Evolutionary conservation across 1,140 invertebrate species (phyloP).

Genomic region (Bombus superbus): DNA sequence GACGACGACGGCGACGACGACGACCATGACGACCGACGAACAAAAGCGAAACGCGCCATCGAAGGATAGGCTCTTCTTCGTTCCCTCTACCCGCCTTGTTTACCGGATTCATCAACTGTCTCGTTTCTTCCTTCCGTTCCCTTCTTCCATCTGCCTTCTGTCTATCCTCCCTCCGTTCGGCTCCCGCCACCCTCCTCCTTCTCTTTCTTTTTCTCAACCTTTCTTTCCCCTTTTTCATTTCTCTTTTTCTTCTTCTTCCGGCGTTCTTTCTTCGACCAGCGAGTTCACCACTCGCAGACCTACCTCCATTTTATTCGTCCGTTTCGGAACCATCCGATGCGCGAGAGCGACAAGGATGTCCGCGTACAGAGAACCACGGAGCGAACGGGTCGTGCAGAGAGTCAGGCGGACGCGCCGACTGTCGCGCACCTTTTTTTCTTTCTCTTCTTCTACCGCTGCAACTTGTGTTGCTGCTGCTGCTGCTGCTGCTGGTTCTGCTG

Average conservation of each 20-base stretch:
- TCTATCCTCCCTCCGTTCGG: neutral
- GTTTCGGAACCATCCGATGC: conserved; percentile 64
- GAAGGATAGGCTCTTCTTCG: neutral
- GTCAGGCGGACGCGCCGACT: conserved; percentile 65
- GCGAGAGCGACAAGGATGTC: conserved; percentile 50
- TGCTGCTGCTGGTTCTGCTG: conserved; percentile 46
- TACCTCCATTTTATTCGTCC: conserved; percentile 54
- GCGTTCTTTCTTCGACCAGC: conserved; percentile 53
- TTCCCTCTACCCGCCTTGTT: neutral
- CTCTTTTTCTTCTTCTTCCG: conserved; percentile 47
- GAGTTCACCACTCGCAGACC: conserved; percentile 31
- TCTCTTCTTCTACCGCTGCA: conserved; percentile 59
- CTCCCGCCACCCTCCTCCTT: neutral
- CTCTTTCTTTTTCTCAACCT: neutral
- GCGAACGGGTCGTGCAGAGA: conserved; percentile 51
- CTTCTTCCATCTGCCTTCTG: conserved; percentile 10
- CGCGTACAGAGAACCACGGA: conserved; percentile 37
- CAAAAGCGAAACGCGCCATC: neutral
- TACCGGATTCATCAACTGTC: conserved; percentile 37
- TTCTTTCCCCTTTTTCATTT: neutral
- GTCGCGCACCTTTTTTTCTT: conserved; percentile 70
- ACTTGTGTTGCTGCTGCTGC: conserved; percentile 46
- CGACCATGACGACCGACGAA: neutral
- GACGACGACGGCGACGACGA: neutral
- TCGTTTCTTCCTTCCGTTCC: conserved; percentile 46